These are phyloP conservation scores for Halocynthia roretzi DNA, from an alignment of 23 tunicate species.

Conservation along the genomic window DNA sequence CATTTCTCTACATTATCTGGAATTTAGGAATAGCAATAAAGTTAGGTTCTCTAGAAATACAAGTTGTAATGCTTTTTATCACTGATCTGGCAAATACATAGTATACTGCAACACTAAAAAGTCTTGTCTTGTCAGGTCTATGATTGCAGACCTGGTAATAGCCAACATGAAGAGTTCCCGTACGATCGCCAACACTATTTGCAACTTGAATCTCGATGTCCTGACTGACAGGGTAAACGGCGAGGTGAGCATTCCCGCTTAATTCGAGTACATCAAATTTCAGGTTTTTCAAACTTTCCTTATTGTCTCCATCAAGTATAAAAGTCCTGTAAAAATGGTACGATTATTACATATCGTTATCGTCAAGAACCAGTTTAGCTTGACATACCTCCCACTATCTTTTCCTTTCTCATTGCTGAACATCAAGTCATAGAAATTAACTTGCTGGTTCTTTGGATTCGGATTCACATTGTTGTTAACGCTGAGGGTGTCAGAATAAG, in stretches of 20 bases:
- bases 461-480: constrained; percentile 20
- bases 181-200: constrained; percentile 19
- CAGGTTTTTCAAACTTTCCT: constrained; percentile 7
- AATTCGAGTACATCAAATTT: constrained; percentile 7
- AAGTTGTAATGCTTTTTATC: no score
- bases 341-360: no score
- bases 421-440: constrained; percentile 13
- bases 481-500: constrained; percentile 10
- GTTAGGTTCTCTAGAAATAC: no score
- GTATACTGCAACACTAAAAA: no score
- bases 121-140: no score
- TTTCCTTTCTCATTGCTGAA: neutral
- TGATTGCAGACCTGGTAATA: constrained; percentile 14
- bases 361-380: neutral
- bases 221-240: neutral
- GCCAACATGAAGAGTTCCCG: constrained; percentile 18
- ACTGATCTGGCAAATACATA: no score
- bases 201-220: constrained; percentile 12
- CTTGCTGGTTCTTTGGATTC: neutral
- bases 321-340: constrained; percentile 5
- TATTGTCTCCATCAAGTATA: constrained; percentile 10
- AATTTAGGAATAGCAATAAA: no score
- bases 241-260: constrained; percentile 13
- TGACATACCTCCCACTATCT: constrained; percentile 12
- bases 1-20: no score